A percentile compares a stretch with the other conserved stretches of the same genome.
Evolutionary conservation across 2,888 invertebrate species (phyloP).

Genomic region (Epirrita christyi): DNA sequence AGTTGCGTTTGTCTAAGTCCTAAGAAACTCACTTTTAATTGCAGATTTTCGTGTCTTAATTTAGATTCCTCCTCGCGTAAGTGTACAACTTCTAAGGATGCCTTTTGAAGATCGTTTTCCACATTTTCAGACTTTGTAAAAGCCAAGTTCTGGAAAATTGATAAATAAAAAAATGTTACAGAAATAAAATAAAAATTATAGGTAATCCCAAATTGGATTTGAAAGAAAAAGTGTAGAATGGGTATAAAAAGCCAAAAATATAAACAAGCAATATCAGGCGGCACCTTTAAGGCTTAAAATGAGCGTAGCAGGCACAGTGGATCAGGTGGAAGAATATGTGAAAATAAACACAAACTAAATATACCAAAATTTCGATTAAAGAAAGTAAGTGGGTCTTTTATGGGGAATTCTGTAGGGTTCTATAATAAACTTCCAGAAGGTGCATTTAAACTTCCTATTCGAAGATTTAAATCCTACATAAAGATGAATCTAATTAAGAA

Average conservation of each 20-base stretch:
- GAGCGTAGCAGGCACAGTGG: background rate
- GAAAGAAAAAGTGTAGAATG: conserved; percentile 3
- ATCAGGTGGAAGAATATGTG: background rate
- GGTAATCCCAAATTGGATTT: conserved; percentile 12
- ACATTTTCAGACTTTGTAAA: conserved; percentile 71
- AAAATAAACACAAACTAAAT: too few species aligned
- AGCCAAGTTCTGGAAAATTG: conserved; percentile 65
- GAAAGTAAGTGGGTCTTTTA: too few species aligned
- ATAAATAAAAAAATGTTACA: conserved; percentile 43
- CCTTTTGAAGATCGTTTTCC: conserved; percentile 85
- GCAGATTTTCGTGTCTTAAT: conserved; percentile 93
- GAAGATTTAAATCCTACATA: too few species aligned
- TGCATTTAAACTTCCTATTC: too few species aligned
- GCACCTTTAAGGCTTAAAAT: background rate
- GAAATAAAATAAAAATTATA: conserved; percentile 40
- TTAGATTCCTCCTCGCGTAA: conserved; percentile 91
- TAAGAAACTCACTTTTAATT: conserved; percentile 88
- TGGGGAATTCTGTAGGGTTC: too few species aligned
- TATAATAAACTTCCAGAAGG: too few species aligned
- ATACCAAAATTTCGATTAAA: too few species aligned
- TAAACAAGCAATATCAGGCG: conserved; percentile 48
- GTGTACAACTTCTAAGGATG: conserved; percentile 89
- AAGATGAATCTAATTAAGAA: too few species aligned
- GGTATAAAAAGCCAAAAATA: conserved; percentile 10
- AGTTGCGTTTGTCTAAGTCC: conserved; percentile 28